These are phyloP conservation scores for Scaptomyza polygonia DNA, from an alignment of 2,888 invertebrate genomes.

Conservation along the genomic window DNA sequence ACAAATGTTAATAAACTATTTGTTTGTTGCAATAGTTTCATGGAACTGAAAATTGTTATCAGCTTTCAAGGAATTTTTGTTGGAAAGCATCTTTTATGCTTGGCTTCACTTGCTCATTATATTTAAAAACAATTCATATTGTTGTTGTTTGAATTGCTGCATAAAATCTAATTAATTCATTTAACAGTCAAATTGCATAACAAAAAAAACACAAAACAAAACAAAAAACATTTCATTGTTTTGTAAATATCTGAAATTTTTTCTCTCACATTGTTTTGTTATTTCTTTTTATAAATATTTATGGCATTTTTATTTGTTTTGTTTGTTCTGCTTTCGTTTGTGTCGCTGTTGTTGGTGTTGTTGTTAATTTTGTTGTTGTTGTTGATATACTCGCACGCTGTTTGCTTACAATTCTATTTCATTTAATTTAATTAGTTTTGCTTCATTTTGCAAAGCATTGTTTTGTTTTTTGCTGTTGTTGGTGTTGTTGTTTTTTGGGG, in stretches of 20 bases:
- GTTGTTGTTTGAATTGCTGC: no score
- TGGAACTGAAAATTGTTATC: slow-evolving; percentile 15
- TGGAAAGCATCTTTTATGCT: slow-evolving; percentile 3
- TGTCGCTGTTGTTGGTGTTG: no score
- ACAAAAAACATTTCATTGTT: slow-evolving; percentile 40
- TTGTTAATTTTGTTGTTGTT: slow-evolving; percentile 3
- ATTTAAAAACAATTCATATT: slow-evolving; percentile 41
- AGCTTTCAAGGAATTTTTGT: slow-evolving; percentile 1
- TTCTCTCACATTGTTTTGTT: slow-evolving; percentile 52
- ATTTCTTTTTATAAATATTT: slow-evolving; percentile 70
- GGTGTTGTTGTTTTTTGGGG: neutral
- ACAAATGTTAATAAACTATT: slow-evolving; percentile 36
- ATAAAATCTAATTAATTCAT: slow-evolving; percentile 46
- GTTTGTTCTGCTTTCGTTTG: slow-evolving; percentile 30
- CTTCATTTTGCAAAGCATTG: slow-evolving; percentile 56
- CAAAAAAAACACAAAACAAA: slow-evolving; percentile 10
- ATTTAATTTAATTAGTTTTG: slow-evolving; percentile 77
- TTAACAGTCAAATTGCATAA: slow-evolving; percentile 54
- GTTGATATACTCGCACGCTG: slow-evolving; percentile 17
- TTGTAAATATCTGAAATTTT: slow-evolving; percentile 51
- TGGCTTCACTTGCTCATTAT: slow-evolving; percentile 7
- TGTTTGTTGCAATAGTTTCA: slow-evolving; percentile 12
- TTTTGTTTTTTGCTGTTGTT: neutral
- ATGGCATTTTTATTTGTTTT: slow-evolving; percentile 62
- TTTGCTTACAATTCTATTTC: slow-evolving; percentile 68